Percentiles rank a stretch among this genome's conserved stretches.
These are phyloP conservation scores for Myocastor coypus DNA, from an alignment of 2,113 vertebrate genomes.

Conservation along the genomic window DNA sequence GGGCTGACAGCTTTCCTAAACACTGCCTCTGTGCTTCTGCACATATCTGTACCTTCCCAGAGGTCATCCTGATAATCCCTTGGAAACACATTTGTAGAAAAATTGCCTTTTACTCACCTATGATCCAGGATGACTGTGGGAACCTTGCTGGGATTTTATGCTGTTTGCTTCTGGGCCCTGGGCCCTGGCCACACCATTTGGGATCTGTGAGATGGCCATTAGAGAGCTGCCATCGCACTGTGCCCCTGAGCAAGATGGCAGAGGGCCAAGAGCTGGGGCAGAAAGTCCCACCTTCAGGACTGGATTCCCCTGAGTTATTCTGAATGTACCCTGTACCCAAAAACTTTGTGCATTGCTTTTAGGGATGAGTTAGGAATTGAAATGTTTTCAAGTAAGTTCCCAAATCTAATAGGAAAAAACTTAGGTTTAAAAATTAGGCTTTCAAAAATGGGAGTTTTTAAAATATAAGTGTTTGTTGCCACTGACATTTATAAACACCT, in stretches of 20 bases:
- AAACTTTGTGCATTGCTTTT: not conserved
- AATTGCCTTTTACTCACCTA: not conserved
- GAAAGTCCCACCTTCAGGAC: not conserved
- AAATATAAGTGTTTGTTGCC: not conserved
- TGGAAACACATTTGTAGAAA: not conserved
- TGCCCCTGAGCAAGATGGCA: not conserved
- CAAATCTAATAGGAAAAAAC: not conserved
- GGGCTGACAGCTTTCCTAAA: not conserved
- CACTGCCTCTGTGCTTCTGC: not conserved
- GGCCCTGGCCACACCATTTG: not conserved
- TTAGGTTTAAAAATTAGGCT: not conserved
- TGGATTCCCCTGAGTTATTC: not conserved
- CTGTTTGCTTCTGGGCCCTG: not conserved
- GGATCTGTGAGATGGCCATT: not conserved
- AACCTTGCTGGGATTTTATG: not conserved
- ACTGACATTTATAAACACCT: not conserved
- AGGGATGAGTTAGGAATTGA: not conserved
- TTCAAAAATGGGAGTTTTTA: not conserved
- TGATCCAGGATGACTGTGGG: too few relatives aligned
- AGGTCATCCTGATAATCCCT: not conserved
- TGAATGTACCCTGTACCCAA: rapidly evolving
- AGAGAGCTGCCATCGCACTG: not conserved
- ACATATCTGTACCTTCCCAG: too few relatives aligned
- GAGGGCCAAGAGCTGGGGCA: not conserved
- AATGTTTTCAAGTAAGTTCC: not conserved